Evolutionary conservation across 2,113 vertebrate genomes (phyloP), one percentile per base, ranked within the genome.

Genomic region (Psammodynastes pulverulentus): DNA sequence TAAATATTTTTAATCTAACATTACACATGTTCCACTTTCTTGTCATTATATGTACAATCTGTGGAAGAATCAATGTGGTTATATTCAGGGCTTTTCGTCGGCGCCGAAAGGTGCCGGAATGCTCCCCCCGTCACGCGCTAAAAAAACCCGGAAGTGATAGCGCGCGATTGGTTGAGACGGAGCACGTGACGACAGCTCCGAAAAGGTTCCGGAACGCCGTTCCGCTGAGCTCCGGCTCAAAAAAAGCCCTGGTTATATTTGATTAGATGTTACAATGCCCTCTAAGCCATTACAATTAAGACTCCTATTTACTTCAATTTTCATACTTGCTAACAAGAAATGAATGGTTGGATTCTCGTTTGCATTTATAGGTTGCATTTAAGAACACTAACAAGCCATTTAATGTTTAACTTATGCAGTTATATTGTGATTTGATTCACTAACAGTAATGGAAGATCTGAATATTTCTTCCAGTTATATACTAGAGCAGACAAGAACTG

Each of bases 1-100:
- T 88, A 91, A 92, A 90, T 84, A 89, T 92, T 67, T 46, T 84
- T 92, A 88, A 90, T 92, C 89, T 91, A 93, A 93, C 90, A 94
- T 88, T 13, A 88, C 0, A 4, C 86, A 92, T 89, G 9, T 87
- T 87, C 94, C 26, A 85, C 52, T 93, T 93, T 93, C 86, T 84
- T 90, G 92, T 43, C 90, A 91, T 91, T 79, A 89, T 91, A 92
- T 86, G 84, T 5, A 0, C 58, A 87, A 90, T 93, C 79, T n/a
- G 49, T 90, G 89, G 86, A 29, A 0, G 72, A 51, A 34, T 0
- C 1, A 53, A 0, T 3, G 49, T 94, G 90, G 84, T 85, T 0
- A 0, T 0, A 7, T 34, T 94, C n/a, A n/a, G n/a, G n/a, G n/a
- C n/a, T n/a, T n/a, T n/a, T n/a, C n/a, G n/a, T n/a, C n/a, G n/a